Conservation (phyloP, 2,888 invertebrate species). For the Chelonus formosanus region DNA sequence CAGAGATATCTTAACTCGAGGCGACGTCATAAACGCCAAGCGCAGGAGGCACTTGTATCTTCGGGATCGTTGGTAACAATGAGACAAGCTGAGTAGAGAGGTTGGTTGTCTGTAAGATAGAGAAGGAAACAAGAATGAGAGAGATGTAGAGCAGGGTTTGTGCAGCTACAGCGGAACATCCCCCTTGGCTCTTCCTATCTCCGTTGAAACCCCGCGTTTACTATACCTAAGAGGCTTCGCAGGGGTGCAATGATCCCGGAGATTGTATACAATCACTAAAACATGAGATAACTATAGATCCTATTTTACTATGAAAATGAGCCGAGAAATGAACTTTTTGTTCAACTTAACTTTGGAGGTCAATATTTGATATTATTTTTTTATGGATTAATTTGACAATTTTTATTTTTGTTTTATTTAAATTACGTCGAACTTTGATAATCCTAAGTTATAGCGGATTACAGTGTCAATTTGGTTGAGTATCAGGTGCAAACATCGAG, state of each 20-base stretch:
- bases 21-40: constrained; percentile 59
- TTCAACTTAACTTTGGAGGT: constrained; percentile 13
- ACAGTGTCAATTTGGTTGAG: constrained; percentile 62
- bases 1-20: constrained; percentile 60
- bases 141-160: constrained; percentile 22
- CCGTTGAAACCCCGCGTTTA: constrained; percentile 45
- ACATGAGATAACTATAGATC: constrained; percentile 44
- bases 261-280: constrained; percentile 57
- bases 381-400: constrained; percentile 1
- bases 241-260: constrained; percentile 57
- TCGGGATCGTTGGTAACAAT: constrained; percentile 58
- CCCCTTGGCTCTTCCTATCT: constrained; percentile 17
- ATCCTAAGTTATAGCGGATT: constrained; percentile 64
- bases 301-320: constrained; percentile 26
- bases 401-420: constrained; percentile 2
- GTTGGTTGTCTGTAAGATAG: constrained; percentile 23
- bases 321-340: constrained; percentile 31
- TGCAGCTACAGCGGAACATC: constrained; percentile 25
- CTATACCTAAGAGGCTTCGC: constrained; percentile 59
- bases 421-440: constrained; percentile 42
- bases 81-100: constrained; percentile 52
- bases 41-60: constrained; percentile 51
- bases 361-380: no score
- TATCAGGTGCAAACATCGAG: constrained; percentile 56
- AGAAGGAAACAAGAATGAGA: constrained; percentile 13